These are phyloP conservation scores for Pogonomyrmex californicus DNA, from an alignment of 1,140 invertebrate species.

Conservation along the genomic window DNA sequence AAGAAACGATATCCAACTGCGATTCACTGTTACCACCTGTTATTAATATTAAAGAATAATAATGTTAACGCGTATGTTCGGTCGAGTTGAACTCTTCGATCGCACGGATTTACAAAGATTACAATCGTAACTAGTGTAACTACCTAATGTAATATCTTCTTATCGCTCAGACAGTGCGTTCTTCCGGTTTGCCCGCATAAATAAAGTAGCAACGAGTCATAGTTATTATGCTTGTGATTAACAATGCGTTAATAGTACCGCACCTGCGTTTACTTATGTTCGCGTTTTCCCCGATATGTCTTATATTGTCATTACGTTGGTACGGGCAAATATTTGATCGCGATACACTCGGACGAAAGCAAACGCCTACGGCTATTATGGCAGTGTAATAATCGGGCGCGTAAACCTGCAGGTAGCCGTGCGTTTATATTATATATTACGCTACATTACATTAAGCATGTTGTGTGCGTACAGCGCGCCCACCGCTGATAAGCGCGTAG, in stretches of 20 bases:
- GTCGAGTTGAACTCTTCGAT: background rate
- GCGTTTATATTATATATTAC: slow-evolving; percentile 79
- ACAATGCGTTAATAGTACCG: slow-evolving; percentile 32
- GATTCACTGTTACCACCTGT: background rate
- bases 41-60: background rate
- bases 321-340: slow-evolving; percentile 59
- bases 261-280: slow-evolving; percentile 39
- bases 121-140: background rate
- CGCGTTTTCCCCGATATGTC: slow-evolving; percentile 43
- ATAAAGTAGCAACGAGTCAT: background rate
- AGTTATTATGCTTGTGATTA: slow-evolving; percentile 1
- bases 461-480: slow-evolving; percentile 64
- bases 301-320: slow-evolving; percentile 62
- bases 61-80: background rate
- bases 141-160: background rate
- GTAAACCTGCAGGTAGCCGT: slow-evolving; percentile 65
- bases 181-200: background rate
- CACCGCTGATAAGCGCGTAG: slow-evolving; percentile 56
- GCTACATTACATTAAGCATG: slow-evolving; percentile 77
- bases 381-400: slow-evolving; percentile 63
- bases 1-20: background rate
- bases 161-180: background rate
- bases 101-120: slow-evolving; percentile 11
- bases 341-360: slow-evolving; percentile 54
- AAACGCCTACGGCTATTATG: slow-evolving; percentile 62